phyloP scores from a whole-genome alignment of 2,797 vertebrate species.

The Spinus pinus region DNA sequence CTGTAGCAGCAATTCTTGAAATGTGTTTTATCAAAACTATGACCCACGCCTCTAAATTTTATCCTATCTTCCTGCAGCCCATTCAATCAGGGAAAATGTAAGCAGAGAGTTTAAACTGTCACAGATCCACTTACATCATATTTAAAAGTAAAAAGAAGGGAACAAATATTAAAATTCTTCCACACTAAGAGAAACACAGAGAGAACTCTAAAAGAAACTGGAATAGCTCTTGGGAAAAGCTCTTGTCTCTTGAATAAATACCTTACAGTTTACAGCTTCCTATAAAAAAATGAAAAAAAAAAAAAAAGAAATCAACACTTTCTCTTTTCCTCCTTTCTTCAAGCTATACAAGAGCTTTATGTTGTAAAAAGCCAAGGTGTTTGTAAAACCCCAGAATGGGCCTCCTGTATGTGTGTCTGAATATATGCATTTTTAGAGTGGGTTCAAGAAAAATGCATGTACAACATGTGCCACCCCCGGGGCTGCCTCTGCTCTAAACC shows the following conservation, averaged over 20 bases:
- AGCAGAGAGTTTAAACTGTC: not conserved
- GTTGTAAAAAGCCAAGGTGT: not conserved
- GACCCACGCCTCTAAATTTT: constrained; percentile 2
- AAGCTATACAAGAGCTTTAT: not conserved
- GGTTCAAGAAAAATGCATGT: not conserved
- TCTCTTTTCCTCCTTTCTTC: not conserved
- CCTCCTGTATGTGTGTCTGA: not conserved
- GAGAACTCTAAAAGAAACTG: not conserved
- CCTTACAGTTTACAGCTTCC: not conserved
- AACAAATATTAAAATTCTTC: constrained; percentile 22
- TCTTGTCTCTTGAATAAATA: constrained; percentile 29
- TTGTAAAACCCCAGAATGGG: not conserved
- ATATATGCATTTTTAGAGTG: not conserved
- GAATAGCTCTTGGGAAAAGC: constrained; percentile 16
- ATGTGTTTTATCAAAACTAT: not conserved
- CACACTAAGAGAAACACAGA: not conserved
- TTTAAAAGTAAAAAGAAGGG: constrained; percentile 12
- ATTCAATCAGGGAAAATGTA: not conserved
- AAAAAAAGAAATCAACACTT: not conserved
- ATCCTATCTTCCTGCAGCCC: not conserved
- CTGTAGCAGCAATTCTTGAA: not conserved
- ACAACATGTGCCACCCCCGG: accelerated
- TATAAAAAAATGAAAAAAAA: not conserved
- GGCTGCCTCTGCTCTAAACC: not conserved
- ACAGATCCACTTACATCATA: not conserved